phyloP scores from a whole-genome alignment of 1,140 invertebrate species.

The Chionoecetes opilio region DNA sequence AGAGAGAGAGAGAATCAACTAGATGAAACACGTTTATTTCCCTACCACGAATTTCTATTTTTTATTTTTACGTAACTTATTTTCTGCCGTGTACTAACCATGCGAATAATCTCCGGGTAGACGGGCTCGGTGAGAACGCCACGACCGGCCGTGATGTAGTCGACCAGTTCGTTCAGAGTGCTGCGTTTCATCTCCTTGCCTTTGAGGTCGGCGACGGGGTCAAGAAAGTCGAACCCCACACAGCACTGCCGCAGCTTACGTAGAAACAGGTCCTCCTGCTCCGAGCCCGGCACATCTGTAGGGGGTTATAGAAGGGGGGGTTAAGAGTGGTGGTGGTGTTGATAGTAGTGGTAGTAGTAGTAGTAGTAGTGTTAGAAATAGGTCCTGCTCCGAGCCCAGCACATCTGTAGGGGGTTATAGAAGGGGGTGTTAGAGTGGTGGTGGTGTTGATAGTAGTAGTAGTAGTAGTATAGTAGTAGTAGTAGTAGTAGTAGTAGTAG shows the following conservation, averaged over 20 bases:
- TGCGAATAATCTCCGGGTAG: slow-evolving; percentile 98
- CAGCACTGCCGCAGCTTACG: slow-evolving; percentile 99
- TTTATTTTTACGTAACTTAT: too few relatives aligned
- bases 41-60: too few relatives aligned
- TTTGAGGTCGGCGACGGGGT: slow-evolving; percentile 98
- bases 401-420: too few relatives aligned
- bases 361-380: too few relatives aligned
- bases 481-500: slow-evolving; percentile 29
- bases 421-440: too few relatives aligned
- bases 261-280: slow-evolving; percentile 99
- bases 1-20: too few relatives aligned
- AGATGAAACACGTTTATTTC: too few relatives aligned
- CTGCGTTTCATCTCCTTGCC: slow-evolving; percentile 99
- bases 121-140: slow-evolving; percentile 98
- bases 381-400: too few relatives aligned
- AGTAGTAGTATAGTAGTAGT: not conserved
- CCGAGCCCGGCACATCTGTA: slow-evolving; percentile 95
- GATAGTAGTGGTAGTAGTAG: too few relatives aligned
- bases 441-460: too few relatives aligned
- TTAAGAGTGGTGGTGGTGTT: not conserved
- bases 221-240: slow-evolving; percentile 99
- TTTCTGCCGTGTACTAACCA: too few relatives aligned
- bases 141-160: slow-evolving; percentile 97
- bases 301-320: too few relatives aligned
- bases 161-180: slow-evolving; percentile 98